A percentile compares a stretch with the other conserved stretches of the same genome.
Evolutionary conservation across 2,113 vertebrate species (phyloP).

Genomic region (Ramphastos sulfuratus): DNA sequence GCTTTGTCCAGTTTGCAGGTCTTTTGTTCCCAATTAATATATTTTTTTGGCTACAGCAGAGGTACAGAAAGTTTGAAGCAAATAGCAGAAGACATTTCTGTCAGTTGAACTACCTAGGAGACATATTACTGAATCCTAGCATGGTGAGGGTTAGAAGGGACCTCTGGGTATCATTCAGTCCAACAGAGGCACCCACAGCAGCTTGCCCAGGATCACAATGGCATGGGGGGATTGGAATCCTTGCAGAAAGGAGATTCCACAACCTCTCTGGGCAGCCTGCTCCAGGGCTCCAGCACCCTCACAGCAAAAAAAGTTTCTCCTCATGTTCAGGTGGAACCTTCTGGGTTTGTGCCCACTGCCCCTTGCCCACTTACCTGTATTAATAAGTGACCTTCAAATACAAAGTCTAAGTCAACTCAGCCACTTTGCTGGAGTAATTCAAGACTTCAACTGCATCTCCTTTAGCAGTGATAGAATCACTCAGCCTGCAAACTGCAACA

Average conservation of each 20-base stretch:
- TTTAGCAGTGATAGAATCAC: neutral
- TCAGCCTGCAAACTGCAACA: neutral
- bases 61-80: conserved; percentile 17
- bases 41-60: neutral
- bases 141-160: no score
- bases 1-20: neutral
- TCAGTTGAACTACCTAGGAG: conserved; percentile 1
- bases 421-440: conserved; percentile 16
- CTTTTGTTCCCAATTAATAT: conserved; percentile 21
- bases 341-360: no score
- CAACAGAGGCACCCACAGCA: no score
- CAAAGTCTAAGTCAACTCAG: conserved; percentile 4
- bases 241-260: no score
- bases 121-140: neutral
- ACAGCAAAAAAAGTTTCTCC: no score
- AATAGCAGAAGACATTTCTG: neutral
- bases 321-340: no score
- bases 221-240: no score
- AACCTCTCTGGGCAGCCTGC: no score
- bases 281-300: no score
- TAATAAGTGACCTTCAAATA: neutral
- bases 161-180: no score
- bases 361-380: neutral
- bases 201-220: no score
- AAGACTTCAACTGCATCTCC: neutral